Base-by-base conservation (phyloP, 2,113 vertebrate species). In the Oryctolagus cuniculus region DNA sequence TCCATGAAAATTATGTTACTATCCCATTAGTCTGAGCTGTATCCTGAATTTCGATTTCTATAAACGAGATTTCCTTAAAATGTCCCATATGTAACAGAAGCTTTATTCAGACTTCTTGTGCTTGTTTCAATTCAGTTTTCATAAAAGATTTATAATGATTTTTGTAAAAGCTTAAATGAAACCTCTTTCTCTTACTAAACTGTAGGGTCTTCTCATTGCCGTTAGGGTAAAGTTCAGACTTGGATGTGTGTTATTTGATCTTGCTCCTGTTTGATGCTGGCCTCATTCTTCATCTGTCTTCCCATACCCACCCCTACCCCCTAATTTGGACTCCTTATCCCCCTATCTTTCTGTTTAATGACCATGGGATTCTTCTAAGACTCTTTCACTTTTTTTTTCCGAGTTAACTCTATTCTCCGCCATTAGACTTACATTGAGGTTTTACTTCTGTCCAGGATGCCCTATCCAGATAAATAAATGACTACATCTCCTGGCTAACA, bases 281-380 rank as follows among this genome's bases (percentile, higher is more conserved):
- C 6, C 36, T 66, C 8, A 63, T 17, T 72, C 8, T 4, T 67
- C 27, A 72, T 36, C 8, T 44, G 22, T 8, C 11, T 82, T 63
- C 22, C 51, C 5, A 38, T 2, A 5, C 6, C 5, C 24, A 22
- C 1, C 0, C 21, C 1, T 55, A 17, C n/a, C 1, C 0, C 21
- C 1, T 55, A 17, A 38, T 13, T 15, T 75, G 53, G 21, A 69
- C 4, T 11, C 2, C 55, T 38, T n/a, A 4, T 36, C 21, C 24
- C 3, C 44, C 17, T 3, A 10, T 10, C 31, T 58, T 73, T 58
- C 13, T 53, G 58, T 8, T 70, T 72, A 51, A 36, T 53, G 12
- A 5, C 51, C 0, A 31, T 25, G 55, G 27, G 16, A 0, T 19
- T 19, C 49, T n/a, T 5, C 3, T 24, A 78, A 83, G 4, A 4